Evolutionary conservation across 2,113 vertebrate species (phyloP).

Genomic region (Alectura lathami): DNA sequence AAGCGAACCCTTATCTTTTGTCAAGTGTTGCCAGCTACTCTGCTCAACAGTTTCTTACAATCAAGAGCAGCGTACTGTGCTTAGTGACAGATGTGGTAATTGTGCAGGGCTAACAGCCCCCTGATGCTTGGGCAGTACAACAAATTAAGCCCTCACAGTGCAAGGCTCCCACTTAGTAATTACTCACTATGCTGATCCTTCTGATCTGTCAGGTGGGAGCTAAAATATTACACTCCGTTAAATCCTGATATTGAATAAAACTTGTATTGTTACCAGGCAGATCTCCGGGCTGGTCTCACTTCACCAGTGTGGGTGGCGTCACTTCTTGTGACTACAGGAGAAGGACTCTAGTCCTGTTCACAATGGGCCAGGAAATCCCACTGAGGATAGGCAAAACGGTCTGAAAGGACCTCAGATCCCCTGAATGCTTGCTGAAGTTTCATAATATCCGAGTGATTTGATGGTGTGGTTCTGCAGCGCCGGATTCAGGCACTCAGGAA

Average conservation of each 20-base stretch:
- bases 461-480: background rate
- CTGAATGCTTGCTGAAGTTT: background rate
- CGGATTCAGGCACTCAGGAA: background rate
- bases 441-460: background rate
- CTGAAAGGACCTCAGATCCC: background rate
- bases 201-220: background rate
- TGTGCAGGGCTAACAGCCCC: background rate
- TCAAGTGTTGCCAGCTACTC: background rate
- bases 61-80: background rate
- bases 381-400: background rate
- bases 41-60: background rate
- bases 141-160: constrained; percentile 35
- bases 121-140: background rate
- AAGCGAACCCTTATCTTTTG: background rate
- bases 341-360: background rate
- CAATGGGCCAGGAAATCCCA: background rate
- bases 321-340: background rate
- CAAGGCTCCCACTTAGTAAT: constrained; percentile 33
- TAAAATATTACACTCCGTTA: background rate
- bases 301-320: background rate
- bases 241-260: constrained; percentile 23
- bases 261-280: background rate
- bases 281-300: background rate
- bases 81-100: constrained; percentile 13
- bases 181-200: constrained; percentile 7